Base-by-base conservation (phyloP, 2,113 vertebrate genomes). In the Gnathonemus echidnorhynchus region DNA sequence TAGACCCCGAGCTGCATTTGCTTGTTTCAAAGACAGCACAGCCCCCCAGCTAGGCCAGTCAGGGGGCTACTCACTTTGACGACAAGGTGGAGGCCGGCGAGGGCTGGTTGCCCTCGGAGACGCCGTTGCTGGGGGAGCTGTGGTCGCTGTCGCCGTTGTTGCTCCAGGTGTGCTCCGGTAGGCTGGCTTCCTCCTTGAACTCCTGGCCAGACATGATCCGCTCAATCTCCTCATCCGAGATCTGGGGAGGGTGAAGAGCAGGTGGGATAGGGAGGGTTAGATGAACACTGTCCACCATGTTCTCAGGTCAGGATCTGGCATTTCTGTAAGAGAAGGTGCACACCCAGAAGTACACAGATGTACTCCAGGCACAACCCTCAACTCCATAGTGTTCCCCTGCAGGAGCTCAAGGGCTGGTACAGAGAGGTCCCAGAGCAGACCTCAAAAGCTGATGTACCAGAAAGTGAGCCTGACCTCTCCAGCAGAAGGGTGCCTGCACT, bases 141-240 rank as follows among this genome's bases (percentile, higher is more conserved):
- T 99, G 97, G 95, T 99, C 97, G 7, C 98, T 99, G 96, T 99
- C 98, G 6, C 98, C 98, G 0, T 98, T 98, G 97, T 97, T 99
- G 93, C 97, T 98, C 98, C 98, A 99, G 88, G 97, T 97, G 93
- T 97, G 95, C 90, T 96, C 96, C 0, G 96, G 95, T 74, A 94
- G 96, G 93, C 97, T 97, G 89, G 97, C 96, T 3, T 99, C 98
- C 94, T 99, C 98, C 94, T 99, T 98, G 95, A 99, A 99, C 94
- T 99, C 98, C 95, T 99, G 98, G 74, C 98, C 98, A 48, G 98
- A 98, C 98, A 99, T 99, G 94, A 99, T 99, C 89, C 98, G 96
- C 93, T 99, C 98, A 1, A 99, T 99, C 95, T 99, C 98, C 92
- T 99, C 98, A 92, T 99, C 98, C 0, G 98, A 98, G 94, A 99